phyloP scores from a whole-genome alignment of 2,888 invertebrate genomes.

The Imbricaverruca yamaguchii region DNA sequence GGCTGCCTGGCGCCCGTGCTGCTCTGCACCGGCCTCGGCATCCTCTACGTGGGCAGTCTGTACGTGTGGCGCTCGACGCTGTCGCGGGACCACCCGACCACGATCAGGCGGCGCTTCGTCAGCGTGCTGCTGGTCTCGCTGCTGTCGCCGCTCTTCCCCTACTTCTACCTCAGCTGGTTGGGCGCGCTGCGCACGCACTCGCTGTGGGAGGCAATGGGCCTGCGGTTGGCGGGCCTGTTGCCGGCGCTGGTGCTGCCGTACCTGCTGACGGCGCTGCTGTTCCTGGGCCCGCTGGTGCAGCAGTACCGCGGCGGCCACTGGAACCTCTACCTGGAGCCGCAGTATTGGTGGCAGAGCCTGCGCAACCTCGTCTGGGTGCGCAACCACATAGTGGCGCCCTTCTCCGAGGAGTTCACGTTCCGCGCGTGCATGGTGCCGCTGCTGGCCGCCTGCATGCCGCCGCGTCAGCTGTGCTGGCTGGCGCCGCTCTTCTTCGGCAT shows the following conservation, averaged over 20 bases:
- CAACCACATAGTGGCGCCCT: conserved; percentile 80
- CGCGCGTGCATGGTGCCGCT: conserved; percentile 91
- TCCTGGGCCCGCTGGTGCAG: conserved; percentile 59
- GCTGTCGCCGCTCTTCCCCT: conserved; percentile 60
- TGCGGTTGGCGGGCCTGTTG: conserved; percentile 63
- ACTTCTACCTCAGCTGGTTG: neutral
- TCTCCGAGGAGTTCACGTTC: conserved; percentile 93
- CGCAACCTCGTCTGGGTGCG: conserved; percentile 75
- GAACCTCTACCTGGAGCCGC: conserved; percentile 46
- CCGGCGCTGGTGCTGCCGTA: conserved; percentile 66
- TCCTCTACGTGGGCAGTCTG: conserved; percentile 34
- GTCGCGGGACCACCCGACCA: conserved; percentile 73
- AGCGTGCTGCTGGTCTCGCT: conserved; percentile 76
- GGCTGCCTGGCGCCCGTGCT: conserved; percentile 9
- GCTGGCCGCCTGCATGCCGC: conserved; percentile 70
- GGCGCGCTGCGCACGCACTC: conserved; percentile 16
- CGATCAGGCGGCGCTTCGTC: conserved; percentile 76
- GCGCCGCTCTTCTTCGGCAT: conserved; percentile 88
- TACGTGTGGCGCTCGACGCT: conserved; percentile 32
- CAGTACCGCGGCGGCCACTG: conserved; percentile 17
- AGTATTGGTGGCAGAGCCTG: conserved; percentile 63
- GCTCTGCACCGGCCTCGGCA: conserved; percentile 30
- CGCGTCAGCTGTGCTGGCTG: conserved; percentile 65
- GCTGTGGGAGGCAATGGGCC: conserved; percentile 50
- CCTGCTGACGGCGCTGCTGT: conserved; percentile 67